Evolutionary conservation across 2,113 vertebrate genomes (phyloP).

Genomic region (Notothenia rossii): DNA sequence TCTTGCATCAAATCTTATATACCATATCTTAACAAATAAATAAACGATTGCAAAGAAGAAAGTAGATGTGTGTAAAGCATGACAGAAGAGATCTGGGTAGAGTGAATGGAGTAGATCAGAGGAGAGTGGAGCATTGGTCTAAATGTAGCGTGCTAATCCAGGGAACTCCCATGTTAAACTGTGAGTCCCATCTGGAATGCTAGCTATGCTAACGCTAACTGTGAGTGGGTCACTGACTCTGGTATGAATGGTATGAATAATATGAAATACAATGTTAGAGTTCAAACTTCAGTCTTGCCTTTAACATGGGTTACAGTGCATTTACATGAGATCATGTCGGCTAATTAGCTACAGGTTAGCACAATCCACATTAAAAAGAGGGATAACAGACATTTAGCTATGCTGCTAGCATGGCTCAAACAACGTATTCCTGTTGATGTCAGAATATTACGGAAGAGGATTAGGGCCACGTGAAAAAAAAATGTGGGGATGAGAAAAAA

Average conservation of each 20-base stretch:
- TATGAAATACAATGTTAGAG: neutral
- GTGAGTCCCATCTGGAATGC: constrained; percentile 54
- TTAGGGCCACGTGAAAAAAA: no score
- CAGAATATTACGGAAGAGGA: no score
- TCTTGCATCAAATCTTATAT: no score
- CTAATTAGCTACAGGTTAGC: neutral
- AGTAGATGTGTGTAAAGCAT: neutral
- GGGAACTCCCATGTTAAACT: constrained; percentile 66
- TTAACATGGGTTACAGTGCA: no score
- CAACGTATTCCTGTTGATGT: no score
- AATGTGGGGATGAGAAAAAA: no score
- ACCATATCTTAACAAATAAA: no score
- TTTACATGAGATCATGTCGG: no score
- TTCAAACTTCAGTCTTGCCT: no score
- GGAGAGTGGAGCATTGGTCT: constrained; percentile 34
- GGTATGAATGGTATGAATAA: neutral
- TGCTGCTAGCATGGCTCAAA: neutral
- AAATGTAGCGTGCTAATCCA: constrained; percentile 66
- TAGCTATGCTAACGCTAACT: constrained; percentile 42
- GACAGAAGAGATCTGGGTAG: neutral
- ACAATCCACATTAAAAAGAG: neutral
- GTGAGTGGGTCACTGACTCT: constrained; percentile 27
- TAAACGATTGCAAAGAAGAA: no score
- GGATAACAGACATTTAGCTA: neutral
- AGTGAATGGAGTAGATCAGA: neutral